These are phyloP conservation scores for Eucidaris tribuloides DNA, from an alignment of 35 echinoderm and acorn worm species.

Conservation along the genomic window DNA sequence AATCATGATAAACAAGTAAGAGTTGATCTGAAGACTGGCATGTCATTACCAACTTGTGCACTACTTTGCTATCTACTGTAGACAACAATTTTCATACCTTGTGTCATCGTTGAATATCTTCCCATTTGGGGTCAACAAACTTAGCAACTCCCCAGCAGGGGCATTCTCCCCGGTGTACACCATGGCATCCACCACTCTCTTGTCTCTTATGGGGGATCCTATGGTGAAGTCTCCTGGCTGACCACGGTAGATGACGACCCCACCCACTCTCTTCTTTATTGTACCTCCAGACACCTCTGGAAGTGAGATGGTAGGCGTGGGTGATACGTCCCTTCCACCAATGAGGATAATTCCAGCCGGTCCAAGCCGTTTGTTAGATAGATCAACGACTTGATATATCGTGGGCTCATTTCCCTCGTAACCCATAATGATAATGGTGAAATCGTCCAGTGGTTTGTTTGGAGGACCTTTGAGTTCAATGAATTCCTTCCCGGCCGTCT, in stretches of 20 bases:
- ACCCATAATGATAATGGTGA: conserved; percentile 42
- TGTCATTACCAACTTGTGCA: no score
- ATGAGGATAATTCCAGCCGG: conserved; percentile 51
- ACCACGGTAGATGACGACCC: conserved; percentile 50
- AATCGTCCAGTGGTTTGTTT: conserved; percentile 25
- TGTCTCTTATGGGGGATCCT: conserved; percentile 17
- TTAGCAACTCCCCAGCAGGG: not conserved
- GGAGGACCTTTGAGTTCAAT: conserved; percentile 67
- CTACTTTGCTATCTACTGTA: no score
- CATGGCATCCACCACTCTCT: conserved; percentile 65
- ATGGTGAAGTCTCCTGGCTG: conserved; percentile 23
- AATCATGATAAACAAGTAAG: no score
- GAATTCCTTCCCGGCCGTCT: conserved; percentile 20
- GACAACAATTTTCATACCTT: no score
- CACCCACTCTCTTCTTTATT: conserved; percentile 14
- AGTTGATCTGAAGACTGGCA: no score
- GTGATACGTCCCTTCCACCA: conserved; percentile 23
- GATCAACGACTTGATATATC: conserved; percentile 28
- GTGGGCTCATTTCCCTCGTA: not conserved
- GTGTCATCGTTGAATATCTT: not conserved
- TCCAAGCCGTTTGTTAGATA: conserved; percentile 14
- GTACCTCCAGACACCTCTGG: not conserved
- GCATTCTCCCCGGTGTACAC: conserved; percentile 46
- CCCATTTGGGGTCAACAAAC: not conserved
- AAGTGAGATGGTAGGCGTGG: conserved; percentile 10